A percentile compares a stretch with the other conserved stretches of the same genome.
phyloP scores from a whole-genome alignment of 1,140 invertebrate genomes.

The Aradophagus sp. region DNA sequence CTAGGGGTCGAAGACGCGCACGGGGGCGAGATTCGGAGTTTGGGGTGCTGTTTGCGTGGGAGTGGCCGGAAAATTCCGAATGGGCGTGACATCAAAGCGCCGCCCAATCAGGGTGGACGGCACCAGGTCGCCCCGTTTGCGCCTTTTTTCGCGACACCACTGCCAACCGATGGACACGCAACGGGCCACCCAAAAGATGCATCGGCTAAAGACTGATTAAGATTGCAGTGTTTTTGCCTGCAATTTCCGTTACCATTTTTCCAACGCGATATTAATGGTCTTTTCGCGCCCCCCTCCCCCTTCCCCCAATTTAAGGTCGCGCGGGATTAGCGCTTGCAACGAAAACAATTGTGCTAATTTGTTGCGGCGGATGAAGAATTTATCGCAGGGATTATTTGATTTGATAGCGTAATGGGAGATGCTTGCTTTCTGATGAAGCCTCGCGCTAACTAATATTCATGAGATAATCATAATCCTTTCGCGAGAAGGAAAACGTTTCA shows the following conservation, averaged over 20 bases:
- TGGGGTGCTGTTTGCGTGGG: constrained; percentile 62
- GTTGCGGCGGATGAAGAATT: too few relatives aligned
- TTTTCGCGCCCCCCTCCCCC: too few relatives aligned
- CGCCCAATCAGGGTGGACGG: constrained; percentile 39
- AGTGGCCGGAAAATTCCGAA: constrained; percentile 45
- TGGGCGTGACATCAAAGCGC: constrained; percentile 59
- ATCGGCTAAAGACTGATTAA: constrained; percentile 24
- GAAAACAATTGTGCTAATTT: too few relatives aligned
- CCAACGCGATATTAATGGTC: constrained; percentile 14
- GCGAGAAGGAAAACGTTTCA: too few relatives aligned
- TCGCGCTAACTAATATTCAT: too few relatives aligned
- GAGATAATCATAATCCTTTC: too few relatives aligned
- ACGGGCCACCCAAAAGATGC: constrained; percentile 34
- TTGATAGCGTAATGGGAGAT: too few relatives aligned
- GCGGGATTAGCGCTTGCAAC: too few relatives aligned
- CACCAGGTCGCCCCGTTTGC: neutral
- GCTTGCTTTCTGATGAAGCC: too few relatives aligned
- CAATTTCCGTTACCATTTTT: constrained; percentile 35
- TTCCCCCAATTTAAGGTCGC: too few relatives aligned
- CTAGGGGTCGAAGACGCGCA: constrained; percentile 33
- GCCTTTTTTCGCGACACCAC: constrained; percentile 33
- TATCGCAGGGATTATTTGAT: too few relatives aligned
- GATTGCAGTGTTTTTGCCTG: constrained; percentile 7
- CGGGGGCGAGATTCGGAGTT: constrained; percentile 31
- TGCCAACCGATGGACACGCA: constrained; percentile 17